Base-by-base conservation (phyloP, 2,797 vertebrate species). In the Hephaestus fuliginosus region DNA sequence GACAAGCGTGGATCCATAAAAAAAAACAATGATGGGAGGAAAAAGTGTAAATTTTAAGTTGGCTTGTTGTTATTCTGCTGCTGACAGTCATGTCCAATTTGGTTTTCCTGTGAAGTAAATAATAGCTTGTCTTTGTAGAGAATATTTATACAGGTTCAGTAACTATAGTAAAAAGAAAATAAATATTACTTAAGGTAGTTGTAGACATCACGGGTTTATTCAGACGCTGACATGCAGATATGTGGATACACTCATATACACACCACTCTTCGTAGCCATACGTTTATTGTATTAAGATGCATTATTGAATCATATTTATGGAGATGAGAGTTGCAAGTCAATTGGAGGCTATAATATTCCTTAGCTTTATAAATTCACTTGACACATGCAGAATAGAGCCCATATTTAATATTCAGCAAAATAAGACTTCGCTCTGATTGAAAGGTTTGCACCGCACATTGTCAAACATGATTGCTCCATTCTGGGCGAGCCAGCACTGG, bases 381-480 rank as follows among this genome's bases (percentile, higher is more conserved):
- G 93, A 93, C 93, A 91, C 87, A 83, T 77, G 84, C 85, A 90
- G 92, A 94, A 95, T 88, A 86, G 87, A 89, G 91, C 80, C 72
- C 46, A 88, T 92, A 94, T 94, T 95, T 95, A 95, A 94, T 94
- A 95, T 91, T 91, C 92, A 93, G 91, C 90, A 88, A 95, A 95
- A 95, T 93, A 87, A 94, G 95, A 95, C 94, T 91, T 93, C 94
- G 93, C 91, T 92, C 90, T 86, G 93, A 95, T 94, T 92, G 95
- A 93, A 92, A 91, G 83, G 89, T 95, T 95, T 92, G 94, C 94
- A 94, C 93, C 82, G 93, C 92, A 95, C 91, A 93, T 96, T 96
- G 95, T 96, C 94, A 96, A 95, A 95, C 94, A 95, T 85, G 90
- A 94, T 93, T 86, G 89, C 95, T 93, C 93, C 94, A 91, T 94